phyloP scores from a whole-genome alignment of 2,797 vertebrate species.

The Gephyroberyx darwinii region DNA sequence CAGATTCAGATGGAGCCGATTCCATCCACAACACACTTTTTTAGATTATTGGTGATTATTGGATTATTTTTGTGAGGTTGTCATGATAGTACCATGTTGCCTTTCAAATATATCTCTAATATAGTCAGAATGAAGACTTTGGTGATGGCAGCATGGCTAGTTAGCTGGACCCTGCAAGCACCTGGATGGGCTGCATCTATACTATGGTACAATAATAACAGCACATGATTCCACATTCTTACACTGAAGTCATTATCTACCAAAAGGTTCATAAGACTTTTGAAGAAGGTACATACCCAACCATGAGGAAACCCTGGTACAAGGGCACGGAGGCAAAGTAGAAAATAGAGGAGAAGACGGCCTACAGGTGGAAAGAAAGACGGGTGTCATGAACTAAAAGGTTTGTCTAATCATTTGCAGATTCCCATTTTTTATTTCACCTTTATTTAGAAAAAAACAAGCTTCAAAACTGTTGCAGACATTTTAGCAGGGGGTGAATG shows the following conservation, averaged over 20 bases:
- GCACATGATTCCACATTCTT: background rate
- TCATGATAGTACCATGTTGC: too few species aligned
- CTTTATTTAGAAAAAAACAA: background rate
- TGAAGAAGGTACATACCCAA: slow-evolving; percentile 85
- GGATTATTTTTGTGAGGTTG: too few species aligned
- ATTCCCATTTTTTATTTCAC: background rate
- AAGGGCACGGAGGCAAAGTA: slow-evolving; percentile 97
- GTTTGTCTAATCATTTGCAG: background rate
- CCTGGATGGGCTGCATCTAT: background rate
- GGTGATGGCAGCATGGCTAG: too few species aligned
- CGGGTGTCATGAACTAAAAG: background rate
- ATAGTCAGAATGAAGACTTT: too few species aligned
- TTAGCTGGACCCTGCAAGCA: too few species aligned
- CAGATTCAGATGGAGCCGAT: too few species aligned
- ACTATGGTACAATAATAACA: background rate
- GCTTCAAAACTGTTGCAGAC: background rate
- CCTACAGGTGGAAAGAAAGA: slow-evolving; percentile 77
- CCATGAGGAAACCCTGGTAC: slow-evolving; percentile 99
- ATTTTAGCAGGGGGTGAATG: background rate
- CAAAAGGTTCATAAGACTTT: background rate
- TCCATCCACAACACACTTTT: too few species aligned
- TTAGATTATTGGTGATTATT: too few species aligned
- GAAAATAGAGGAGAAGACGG: slow-evolving; percentile 97
- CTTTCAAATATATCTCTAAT: too few species aligned
- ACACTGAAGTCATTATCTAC: background rate